Evolutionary conservation across 2,113 vertebrate species (phyloP).

Genomic region (human (Homo sapiens)): GRCh38 chr13:98041001-98041500

Average conservation of each 20-base stretch:
- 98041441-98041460: not conserved
- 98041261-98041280: not conserved
- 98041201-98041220: not conserved
- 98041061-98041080: not conserved
- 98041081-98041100: not conserved
- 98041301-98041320: not conserved
- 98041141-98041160: not conserved
- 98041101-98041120: not conserved
- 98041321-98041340: not conserved
- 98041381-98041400: not conserved
- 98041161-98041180: not conserved
- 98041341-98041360: not conserved
- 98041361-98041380: not conserved
- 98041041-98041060: not conserved
- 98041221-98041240: not conserved
- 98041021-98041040: not conserved
- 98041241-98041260: not conserved
- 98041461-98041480: not conserved
- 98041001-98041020: not conserved
- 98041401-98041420: not conserved
- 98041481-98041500: not conserved
- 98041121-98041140: not conserved
- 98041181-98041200: not conserved
- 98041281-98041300: not conserved
- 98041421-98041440: not conserved